Evolutionary conservation across 2,797 vertebrate genomes (phyloP).

Genomic region (Eurystomus glaucurus): DNA sequence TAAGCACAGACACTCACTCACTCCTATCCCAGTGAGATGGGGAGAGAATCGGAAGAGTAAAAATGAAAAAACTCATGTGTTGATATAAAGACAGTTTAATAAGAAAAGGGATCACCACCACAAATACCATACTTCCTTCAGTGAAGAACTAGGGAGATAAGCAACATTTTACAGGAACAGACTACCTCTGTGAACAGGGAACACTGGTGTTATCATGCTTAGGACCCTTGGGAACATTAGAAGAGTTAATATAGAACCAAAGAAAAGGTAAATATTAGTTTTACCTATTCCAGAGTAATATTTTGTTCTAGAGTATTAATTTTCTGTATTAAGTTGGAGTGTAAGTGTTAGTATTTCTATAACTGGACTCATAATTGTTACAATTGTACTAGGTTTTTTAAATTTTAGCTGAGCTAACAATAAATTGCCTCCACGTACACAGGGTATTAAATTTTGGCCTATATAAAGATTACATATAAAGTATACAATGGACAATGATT

Average conservation of each 20-base stretch:
- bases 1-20: not conserved
- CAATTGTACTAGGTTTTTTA: not conserved
- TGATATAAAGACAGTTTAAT: not conserved
- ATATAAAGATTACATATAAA: not conserved
- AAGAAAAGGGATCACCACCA: not conserved
- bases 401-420: not conserved
- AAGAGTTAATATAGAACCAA: not conserved
- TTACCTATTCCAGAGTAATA: not conserved
- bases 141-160: not conserved
- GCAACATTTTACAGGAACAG: not conserved
- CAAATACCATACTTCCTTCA: not conserved
- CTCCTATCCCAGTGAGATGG: not conserved
- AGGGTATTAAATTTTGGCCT: not conserved
- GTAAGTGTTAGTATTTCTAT: not conserved
- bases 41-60: not conserved
- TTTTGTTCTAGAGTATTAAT: not conserved
- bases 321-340: not conserved
- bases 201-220: not conserved
- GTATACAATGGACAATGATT: not conserved
- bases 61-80: not conserved
- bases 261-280: not conserved
- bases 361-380: not conserved
- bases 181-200: not conserved
- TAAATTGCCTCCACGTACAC: not conserved
- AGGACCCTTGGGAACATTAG: not conserved